These are phyloP conservation scores for Digitonthophagus gazella DNA, from an alignment of 2,888 invertebrate species.

Conservation along the genomic window DNA sequence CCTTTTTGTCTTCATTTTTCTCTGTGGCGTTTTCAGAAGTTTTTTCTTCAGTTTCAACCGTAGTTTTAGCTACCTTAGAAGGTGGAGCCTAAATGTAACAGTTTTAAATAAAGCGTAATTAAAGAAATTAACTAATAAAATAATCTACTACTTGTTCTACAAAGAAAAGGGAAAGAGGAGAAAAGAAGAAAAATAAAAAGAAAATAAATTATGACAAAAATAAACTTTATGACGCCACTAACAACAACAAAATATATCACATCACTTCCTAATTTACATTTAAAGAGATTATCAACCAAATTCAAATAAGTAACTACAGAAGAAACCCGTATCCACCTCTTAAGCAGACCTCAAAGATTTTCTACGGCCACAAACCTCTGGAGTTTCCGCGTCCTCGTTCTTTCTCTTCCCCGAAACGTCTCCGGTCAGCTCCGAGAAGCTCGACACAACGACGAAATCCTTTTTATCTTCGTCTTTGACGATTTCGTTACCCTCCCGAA, in stretches of 20 bases:
- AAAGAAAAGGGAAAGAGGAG: conserved; percentile 12
- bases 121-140: conserved; percentile 4
- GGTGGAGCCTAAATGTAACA: conserved; percentile 48
- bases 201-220: conserved; percentile 16
- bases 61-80: conserved; percentile 57
- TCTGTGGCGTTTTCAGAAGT: conserved; percentile 31
- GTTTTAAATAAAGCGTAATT: neutral
- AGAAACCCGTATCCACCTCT: conserved; percentile 4
- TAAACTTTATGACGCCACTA: conserved; percentile 10
- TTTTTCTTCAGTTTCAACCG: conserved; percentile 24
- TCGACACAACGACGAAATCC: conserved; percentile 58
- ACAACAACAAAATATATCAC: conserved; percentile 18
- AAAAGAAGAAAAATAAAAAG: conserved; percentile 26
- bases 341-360: conserved; percentile 26
- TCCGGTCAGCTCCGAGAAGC: conserved; percentile 59
- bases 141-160: neutral
- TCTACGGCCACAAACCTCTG: conserved; percentile 43
- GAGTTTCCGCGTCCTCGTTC: conserved; percentile 40
- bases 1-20: conserved; percentile 25
- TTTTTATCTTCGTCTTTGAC: conserved; percentile 61
- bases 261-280: conserved; percentile 10
- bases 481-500: conserved; percentile 76
- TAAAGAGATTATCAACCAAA: conserved; percentile 1
- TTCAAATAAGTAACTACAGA: conserved; percentile 9
- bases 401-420: conserved; percentile 46